Evolutionary conservation across 2,888 invertebrate genomes (phyloP).

Genomic region (Drosophila neutralis): DNA sequence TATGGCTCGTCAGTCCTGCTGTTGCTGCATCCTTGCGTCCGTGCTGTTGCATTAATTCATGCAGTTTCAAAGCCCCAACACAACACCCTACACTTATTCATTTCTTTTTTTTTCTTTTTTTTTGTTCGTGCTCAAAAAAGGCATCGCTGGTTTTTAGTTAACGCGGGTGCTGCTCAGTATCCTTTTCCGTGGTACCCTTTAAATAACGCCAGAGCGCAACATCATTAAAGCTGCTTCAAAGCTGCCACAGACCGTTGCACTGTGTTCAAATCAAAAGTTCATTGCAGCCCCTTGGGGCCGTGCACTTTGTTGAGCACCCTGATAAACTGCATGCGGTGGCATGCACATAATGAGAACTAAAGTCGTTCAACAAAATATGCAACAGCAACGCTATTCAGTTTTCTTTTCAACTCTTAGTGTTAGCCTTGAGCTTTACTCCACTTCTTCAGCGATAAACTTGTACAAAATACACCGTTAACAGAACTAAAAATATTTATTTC

Average conservation of each 20-base stretch:
- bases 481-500: background rate
- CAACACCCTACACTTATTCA: slow-evolving; percentile 42
- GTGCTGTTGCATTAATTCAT: slow-evolving; percentile 72
- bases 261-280: slow-evolving; percentile 32
- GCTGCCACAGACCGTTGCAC: slow-evolving; percentile 22
- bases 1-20: slow-evolving; percentile 21
- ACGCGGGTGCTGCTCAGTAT: slow-evolving; percentile 6
- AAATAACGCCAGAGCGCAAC: slow-evolving; percentile 12
- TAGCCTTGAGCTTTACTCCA: background rate
- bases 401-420: background rate
- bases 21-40: slow-evolving; percentile 25
- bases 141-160: slow-evolving; percentile 19
- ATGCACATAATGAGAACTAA: slow-evolving; percentile 7
- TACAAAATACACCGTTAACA: background rate
- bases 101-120: slow-evolving; percentile 20
- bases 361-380: background rate
- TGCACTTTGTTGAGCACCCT: background rate
- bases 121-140: slow-evolving; percentile 38
- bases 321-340: slow-evolving; percentile 9
- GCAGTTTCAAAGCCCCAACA: slow-evolving; percentile 57
- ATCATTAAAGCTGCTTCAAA: slow-evolving; percentile 42
- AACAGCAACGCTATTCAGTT: no score
- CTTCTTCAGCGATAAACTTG: background rate
- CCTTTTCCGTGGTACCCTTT: slow-evolving; percentile 1
- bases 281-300: slow-evolving; percentile 2